Conservation (phyloP, 2,888 invertebrate genomes). For the Magallana nippona region DNA sequence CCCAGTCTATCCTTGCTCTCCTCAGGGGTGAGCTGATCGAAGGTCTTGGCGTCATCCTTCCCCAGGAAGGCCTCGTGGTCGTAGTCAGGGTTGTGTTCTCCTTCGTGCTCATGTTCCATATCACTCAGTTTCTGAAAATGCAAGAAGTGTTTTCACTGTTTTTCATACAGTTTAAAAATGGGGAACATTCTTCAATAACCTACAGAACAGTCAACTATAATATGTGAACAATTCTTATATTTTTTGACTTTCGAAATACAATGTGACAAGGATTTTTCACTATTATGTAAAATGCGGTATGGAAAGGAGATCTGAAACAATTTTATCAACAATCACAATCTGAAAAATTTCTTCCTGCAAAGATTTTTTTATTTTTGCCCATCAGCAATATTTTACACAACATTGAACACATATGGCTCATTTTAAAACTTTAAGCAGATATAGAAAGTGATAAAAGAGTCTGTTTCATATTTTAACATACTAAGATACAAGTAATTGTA, state of each 20-base stretch:
- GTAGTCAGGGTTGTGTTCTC: conserved; percentile 87
- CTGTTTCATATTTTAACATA: too few species aligned
- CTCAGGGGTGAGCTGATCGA: conserved; percentile 95
- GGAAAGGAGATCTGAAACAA: too few species aligned
- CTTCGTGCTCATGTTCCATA: conserved; percentile 86
- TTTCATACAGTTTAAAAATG: too few species aligned
- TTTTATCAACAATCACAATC: background rate
- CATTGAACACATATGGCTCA: background rate
- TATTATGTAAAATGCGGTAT: too few species aligned
- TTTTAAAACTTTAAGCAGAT: background rate
- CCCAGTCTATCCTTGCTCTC: conserved; percentile 92
- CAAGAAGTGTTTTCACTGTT: background rate
- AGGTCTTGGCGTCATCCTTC: conserved; percentile 92
- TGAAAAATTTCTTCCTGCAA: background rate
- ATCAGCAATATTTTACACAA: background rate
- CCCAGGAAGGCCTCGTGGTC: conserved; percentile 99
- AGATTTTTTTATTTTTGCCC: background rate
- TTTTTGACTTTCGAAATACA: too few species aligned
- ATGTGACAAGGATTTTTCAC: too few species aligned
- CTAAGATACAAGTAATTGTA: too few species aligned
- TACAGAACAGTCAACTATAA: too few species aligned
- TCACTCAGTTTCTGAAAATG: conserved; percentile 84
- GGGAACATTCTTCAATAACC: too few species aligned
- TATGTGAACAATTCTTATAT: too few species aligned
- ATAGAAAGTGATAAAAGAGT: too few species aligned